Evolutionary conservation across 2,113 vertebrate species (phyloP).

Genomic region (Gallinago paraguaiae): DNA sequence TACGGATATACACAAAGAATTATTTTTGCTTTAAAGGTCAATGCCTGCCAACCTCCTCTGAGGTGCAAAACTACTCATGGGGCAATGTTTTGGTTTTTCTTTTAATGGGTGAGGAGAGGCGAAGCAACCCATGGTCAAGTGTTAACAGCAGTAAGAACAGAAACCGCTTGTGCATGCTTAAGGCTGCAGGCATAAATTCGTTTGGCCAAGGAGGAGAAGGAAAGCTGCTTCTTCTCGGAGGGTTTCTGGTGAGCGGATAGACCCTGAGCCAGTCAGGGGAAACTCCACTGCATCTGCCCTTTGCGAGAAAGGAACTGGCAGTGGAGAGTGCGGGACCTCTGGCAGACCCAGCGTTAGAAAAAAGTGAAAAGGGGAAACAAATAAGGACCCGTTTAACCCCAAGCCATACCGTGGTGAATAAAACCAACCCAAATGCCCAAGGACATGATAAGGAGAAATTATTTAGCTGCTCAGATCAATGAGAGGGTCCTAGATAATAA

Average conservation of each 20-base stretch:
- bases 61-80: not conserved
- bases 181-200: not conserved
- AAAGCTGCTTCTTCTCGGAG: not conserved
- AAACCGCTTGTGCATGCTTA: not conserved
- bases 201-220: not conserved
- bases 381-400: not conserved
- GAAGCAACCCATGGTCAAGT: not conserved
- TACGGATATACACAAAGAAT: not conserved
- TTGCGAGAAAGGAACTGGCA: not conserved
- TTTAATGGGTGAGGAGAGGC: not conserved
- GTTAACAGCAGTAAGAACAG: not conserved
- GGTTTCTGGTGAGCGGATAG: not conserved
- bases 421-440: not conserved
- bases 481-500: not conserved
- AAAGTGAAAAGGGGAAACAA: not conserved
- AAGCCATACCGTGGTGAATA: accelerated
- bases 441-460: not conserved
- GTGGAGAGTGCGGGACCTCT: accelerated
- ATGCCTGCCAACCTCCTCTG: not conserved
- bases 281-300: not conserved
- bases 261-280: accelerated
- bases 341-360: not conserved
- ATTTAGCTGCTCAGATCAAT: not conserved
- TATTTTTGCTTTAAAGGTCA: not conserved
- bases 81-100: not conserved